Percentiles rank a stretch among this genome's conserved stretches.
Evolutionary conservation across 1,140 invertebrate species (phyloP).

Genomic region (Eubasilissa regina): DNA sequence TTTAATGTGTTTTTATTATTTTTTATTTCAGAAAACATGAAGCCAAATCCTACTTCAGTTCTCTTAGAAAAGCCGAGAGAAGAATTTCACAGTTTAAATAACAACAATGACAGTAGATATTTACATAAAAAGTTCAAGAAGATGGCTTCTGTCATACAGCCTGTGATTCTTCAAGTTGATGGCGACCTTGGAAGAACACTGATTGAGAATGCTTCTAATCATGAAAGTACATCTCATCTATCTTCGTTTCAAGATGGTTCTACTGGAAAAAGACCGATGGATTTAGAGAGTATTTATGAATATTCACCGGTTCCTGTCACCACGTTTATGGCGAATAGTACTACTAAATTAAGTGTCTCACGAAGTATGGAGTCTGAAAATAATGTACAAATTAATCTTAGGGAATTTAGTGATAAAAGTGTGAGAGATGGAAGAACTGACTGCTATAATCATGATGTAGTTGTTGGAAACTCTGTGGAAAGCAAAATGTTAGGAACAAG

Average conservation of each 20-base stretch:
- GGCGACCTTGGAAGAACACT: slow-evolving; percentile 63
- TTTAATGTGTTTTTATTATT: slow-evolving; percentile 54
- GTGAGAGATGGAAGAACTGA: slow-evolving; percentile 37
- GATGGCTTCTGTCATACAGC: slow-evolving; percentile 79
- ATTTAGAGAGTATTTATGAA: slow-evolving; percentile 9
- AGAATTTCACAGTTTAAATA: slow-evolving; percentile 62
- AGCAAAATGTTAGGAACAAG: slow-evolving; percentile 38
- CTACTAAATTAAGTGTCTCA: slow-evolving; percentile 48
- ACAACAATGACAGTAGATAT: slow-evolving; percentile 83
- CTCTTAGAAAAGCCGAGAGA: slow-evolving; percentile 49
- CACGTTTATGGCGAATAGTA: slow-evolving; percentile 12
- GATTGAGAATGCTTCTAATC: slow-evolving; percentile 63
- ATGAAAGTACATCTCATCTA: slow-evolving; percentile 62
- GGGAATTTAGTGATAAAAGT: slow-evolving; percentile 68
- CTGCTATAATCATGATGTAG: slow-evolving; percentile 45
- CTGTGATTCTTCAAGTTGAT: slow-evolving; percentile 63
- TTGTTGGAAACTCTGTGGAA: slow-evolving; percentile 39
- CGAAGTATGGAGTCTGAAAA: slow-evolving; percentile 63
- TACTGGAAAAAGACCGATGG: slow-evolving; percentile 28
- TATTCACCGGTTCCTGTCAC: slow-evolving; percentile 19
- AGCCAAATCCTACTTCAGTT: slow-evolving; percentile 41
- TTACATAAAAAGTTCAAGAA: slow-evolving; percentile 94
- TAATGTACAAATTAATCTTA: slow-evolving; percentile 74
- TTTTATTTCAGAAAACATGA: slow-evolving; percentile 66
- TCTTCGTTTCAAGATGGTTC: slow-evolving; percentile 51